A percentile compares a stretch with the other conserved stretches of the same genome.
phyloP scores from a whole-genome alignment of 2,888 invertebrate species.

The Leptinotarsa peninsularis region DNA sequence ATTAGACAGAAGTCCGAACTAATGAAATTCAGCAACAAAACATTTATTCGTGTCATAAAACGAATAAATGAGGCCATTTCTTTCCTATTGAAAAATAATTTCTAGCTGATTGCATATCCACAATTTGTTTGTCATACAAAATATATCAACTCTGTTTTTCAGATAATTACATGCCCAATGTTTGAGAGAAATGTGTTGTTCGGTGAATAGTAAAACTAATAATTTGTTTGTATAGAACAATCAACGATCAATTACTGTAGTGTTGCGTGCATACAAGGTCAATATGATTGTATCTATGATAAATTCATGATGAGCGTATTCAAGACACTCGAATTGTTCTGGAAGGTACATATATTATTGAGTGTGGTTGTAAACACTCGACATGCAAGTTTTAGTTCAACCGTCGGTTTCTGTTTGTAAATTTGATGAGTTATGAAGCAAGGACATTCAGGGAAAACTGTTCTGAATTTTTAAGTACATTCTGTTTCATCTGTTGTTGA shows the following conservation, averaged over 20 bases:
- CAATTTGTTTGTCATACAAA: background rate
- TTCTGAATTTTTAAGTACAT: no score
- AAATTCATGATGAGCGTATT: no score
- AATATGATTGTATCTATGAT: no score
- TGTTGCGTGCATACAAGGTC: background rate
- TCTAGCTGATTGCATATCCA: background rate
- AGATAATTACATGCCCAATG: background rate
- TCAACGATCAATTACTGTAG: background rate
- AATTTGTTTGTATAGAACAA: background rate
- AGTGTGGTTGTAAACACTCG: background rate
- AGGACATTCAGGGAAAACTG: no score
- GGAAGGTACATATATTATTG: conserved; percentile 1
- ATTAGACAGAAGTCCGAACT: no score
- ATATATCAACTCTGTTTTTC: background rate
- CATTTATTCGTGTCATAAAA: background rate
- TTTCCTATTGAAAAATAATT: background rate
- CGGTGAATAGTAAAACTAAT: background rate
- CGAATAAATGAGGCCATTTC: background rate
- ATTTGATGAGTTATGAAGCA: background rate
- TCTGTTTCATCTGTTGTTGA: no score
- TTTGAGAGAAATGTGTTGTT: background rate
- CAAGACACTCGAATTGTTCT: background rate
- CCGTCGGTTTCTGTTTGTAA: background rate
- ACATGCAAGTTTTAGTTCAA: background rate
- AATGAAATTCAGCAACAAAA: no score